phyloP scores from a whole-genome alignment of 2,888 invertebrate species.

The Patella pellucida region DNA sequence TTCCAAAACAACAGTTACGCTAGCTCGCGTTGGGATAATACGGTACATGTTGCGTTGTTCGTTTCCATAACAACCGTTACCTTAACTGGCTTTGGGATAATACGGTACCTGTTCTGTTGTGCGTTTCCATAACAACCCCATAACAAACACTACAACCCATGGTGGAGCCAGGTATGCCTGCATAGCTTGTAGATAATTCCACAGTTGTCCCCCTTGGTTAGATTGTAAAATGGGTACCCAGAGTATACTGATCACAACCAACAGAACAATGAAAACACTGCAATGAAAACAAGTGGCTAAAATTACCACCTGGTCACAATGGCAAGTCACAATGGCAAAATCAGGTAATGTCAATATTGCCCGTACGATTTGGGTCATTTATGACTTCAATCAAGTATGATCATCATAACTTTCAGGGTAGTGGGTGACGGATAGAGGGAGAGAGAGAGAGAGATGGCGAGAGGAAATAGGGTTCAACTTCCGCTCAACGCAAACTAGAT shows the following conservation, averaged over 20 bases:
- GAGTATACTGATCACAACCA: conserved; percentile 63
- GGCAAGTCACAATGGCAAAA: background rate
- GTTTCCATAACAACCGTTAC: conserved; percentile 63
- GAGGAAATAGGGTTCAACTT: too few species aligned
- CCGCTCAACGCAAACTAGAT: too few species aligned
- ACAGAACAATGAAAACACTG: conserved; percentile 62
- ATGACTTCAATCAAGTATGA: background rate
- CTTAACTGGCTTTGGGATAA: too few species aligned
- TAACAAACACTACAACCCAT: conserved; percentile 73
- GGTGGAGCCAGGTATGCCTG: conserved; percentile 74
- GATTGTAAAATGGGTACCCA: conserved; percentile 73
- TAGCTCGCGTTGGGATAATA: too few species aligned
- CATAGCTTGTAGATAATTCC: conserved; percentile 74
- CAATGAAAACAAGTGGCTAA: background rate
- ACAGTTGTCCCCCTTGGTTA: conserved; percentile 72
- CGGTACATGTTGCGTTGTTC: conserved; percentile 73
- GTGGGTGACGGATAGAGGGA: conserved; percentile 3
- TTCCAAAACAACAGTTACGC: too few species aligned
- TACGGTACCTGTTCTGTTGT: conserved; percentile 72
- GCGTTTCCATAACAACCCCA: conserved; percentile 72
- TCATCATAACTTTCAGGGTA: background rate
- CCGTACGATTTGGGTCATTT: too few species aligned
- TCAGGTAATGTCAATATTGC: background rate
- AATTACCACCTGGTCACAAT: background rate
- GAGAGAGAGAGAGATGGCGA: too few species aligned